Base-by-base conservation (phyloP, 2,113 vertebrate genomes). In the Forbesichthys papilliferus region DNA sequence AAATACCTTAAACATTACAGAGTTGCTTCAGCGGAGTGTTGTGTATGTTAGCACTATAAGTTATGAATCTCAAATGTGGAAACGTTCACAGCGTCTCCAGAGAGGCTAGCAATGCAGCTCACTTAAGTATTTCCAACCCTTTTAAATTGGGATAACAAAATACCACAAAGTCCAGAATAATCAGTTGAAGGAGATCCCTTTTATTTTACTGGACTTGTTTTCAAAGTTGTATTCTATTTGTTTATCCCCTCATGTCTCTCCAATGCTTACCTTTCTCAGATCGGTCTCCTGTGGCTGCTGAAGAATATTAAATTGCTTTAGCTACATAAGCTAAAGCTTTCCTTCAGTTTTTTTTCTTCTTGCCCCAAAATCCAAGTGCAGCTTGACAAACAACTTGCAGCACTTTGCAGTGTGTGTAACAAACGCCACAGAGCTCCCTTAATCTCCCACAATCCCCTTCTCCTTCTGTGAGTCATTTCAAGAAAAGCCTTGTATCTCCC, bases 401-500 rank as follows among this genome's bases (percentile, higher is more conserved):
- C 78, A 79, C 73, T 86, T 86, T 81, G 81, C 76, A 52, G 80
- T 72, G 74, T 80, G 6, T 56, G 20, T 18, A 56, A 56, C 16
- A 56, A 42, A 55, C 54, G 80, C 65, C 67, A 74, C 75, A 78
- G 69, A 77, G 86, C 86, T 87, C 79, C 62, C 81, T 84, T 90
- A 91, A 92, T 92, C 89, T 87, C 85, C 71, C 73, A 83, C 86
- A 87, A 82, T 90, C 85, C 85, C 87, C 81, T 83, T 85, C 88
- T 84, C 84, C 83, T 73, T 62, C 74, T 65, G 53, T 47, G 69
- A 87, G 82, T 87, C 84, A 86, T 87, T 86, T 81, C 73, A 60
- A 86, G 72, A 83, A 78, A 77, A 78, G 83, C 72, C 80, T 77
- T 71, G 80, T 87, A 74, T 87, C 78, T 85, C 81, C 73, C 82